These are phyloP conservation scores for Chiridota heheva DNA, from an alignment of 35 echinoderm and acorn worm genomes.

Conservation along the genomic window DNA sequence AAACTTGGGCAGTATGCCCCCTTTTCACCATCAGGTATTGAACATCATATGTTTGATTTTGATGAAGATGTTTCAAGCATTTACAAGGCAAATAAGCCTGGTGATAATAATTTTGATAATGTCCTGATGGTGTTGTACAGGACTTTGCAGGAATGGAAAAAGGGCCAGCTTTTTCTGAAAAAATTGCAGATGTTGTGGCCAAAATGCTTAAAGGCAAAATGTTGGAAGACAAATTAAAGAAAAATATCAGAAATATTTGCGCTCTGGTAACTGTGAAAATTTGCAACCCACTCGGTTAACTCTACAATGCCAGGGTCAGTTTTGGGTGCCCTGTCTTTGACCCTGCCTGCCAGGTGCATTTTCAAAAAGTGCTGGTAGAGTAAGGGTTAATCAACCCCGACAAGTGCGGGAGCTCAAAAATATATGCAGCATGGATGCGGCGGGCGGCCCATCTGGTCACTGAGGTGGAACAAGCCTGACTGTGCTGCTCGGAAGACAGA, in stretches of 20 bases:
- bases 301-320: too few relatives aligned
- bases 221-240: constrained; percentile 20
- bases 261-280: constrained; percentile 19
- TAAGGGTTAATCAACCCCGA: too few relatives aligned
- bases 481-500: too few relatives aligned
- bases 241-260: constrained; percentile 10
- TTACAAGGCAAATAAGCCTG: constrained; percentile 9
- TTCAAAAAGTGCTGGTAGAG: too few relatives aligned
- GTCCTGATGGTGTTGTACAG: constrained; percentile 20
- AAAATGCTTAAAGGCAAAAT: constrained; percentile 38
- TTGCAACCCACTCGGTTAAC: constrained; percentile 16
- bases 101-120: constrained; percentile 29
- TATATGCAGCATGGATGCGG: too few relatives aligned
- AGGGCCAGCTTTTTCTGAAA: not conserved
- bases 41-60: constrained; percentile 9
- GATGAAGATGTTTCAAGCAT: constrained; percentile 14
- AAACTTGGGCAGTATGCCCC: constrained; percentile 8
- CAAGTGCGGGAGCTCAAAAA: too few relatives aligned
- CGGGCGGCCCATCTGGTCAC: too few relatives aligned
- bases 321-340: too few relatives aligned
- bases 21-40: not conserved
- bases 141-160: constrained; percentile 9
- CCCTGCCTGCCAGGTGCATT: too few relatives aligned
- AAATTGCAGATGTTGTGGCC: constrained; percentile 26
- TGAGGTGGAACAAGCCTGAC: too few relatives aligned